Base-by-base conservation (phyloP, 2,113 vertebrate genomes). In the Callocephalon fimbriatum region DNA sequence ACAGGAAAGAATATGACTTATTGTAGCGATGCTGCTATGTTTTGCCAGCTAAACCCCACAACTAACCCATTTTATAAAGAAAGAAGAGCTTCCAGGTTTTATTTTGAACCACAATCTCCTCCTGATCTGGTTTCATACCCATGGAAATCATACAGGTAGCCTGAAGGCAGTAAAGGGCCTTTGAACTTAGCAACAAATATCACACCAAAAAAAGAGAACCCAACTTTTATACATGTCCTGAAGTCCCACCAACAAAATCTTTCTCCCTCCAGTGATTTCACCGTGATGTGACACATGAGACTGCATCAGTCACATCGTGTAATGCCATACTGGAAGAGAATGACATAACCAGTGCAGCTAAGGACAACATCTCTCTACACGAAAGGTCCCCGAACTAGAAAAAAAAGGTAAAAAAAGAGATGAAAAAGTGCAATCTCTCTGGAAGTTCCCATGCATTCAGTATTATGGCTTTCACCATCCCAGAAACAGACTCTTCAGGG, bases 341-440 rank as follows among this genome's bases (percentile, higher is more conserved):
- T 96, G 97, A 97, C 95, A 97, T 95, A 95, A 95, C 95, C 97
- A 94, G 97, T 97, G 97, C 97, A 97, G 53, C 88, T 95, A 79
- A 97, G 97, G 97, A 97, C 97, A 97, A 26, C 20, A 1, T 10
- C 26, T 61, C 81, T 32, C 71, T 17, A 80, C 80, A 44, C 3
- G 40, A 92, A 93, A 94, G 67, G 78, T 73, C 82, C 66, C 88
- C 79, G 72, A 93, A 95, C 81, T 29, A 75, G 27, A 2, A 4
- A 3, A 10, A 48, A 42, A 42, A n/a, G 3, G 10, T 27, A 7
- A 19, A 35, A 27, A 5, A 7, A 8, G 7, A 9, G 0, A 67
- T n/a, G 2, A 88, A 71, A 42, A 92, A 93, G 63, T 83, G 51
- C 67, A 68, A 7, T n/a, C 50, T 71, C 67, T 73, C 51, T 91